Evolutionary conservation across 2,113 vertebrate species (phyloP), one percentile per base, ranked within the genome.

Genomic region (Thryonomys swinderianus): DNA sequence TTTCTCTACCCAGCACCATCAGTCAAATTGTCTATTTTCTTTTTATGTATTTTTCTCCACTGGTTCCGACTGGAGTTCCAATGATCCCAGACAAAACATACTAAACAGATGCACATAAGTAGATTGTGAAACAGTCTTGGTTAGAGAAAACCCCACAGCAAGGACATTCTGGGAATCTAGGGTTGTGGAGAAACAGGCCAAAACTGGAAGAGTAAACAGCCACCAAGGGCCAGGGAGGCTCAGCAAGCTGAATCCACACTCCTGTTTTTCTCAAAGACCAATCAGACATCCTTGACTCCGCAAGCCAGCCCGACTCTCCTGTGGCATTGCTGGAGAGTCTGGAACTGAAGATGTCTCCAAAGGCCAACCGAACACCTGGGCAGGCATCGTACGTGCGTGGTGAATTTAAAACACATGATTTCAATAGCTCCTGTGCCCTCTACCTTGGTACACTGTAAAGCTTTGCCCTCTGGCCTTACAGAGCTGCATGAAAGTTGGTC

Each of bases 391-490:
- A 9, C 62, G 17, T 48, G n/a, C 53, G 45, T 34, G 34, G 27
- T 11, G 91, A 45, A 66, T 91, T 59, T 7, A 85, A 91, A 88
- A 59, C 20, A 59, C 6, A 30, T 48, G 27, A 66, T 40, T 90
- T 92, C 30, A 89, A 21, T 61, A 57, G 1, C 14, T 9, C 1
- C 88, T 18, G 20, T 86, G 6, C 67, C 61, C 1, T 37, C 14
- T 14, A 21, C 0, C 3, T 4, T 59, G 48, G n/a, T n/a, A n/a
- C n/a, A n/a, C n/a, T n/a, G n/a, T n/a, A n/a, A n/a, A n/a, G n/a
- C n/a, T n/a, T n/a, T n/a, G n/a, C n/a, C 61, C 1, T n/a, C 14
- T 14, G 25, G 0, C 3, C 5, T 59, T 21, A 27, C 42, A 20
- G n/a, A 25, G 11, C 32, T 40, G 81, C 11, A 4, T 13, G 7